phyloP scores from a whole-genome alignment of 2,797 vertebrate genomes.

The Champsocephalus gunnari region DNA sequence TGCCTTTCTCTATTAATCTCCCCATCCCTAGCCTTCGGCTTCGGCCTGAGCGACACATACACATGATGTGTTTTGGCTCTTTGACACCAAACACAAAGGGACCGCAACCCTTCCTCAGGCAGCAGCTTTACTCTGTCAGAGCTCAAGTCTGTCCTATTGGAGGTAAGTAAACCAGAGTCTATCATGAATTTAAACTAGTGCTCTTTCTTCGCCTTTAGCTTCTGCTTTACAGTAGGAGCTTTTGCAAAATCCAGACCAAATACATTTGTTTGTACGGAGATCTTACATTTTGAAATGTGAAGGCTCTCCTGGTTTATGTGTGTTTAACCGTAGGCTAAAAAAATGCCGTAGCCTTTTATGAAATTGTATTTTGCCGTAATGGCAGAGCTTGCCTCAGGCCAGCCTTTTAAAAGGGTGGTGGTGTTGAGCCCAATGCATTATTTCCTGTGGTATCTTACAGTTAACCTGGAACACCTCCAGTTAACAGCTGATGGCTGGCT shows the following conservation, averaged over 20 bases:
- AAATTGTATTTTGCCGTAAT: constrained; percentile 7
- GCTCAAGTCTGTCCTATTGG: constrained; percentile 6
- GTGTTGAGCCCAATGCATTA: constrained; percentile 2
- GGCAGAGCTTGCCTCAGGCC: constrained; percentile 20
- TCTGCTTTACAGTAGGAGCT: not conserved
- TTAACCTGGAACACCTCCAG: constrained; percentile 36
- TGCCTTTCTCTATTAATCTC: not conserved
- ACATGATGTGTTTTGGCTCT: not conserved
- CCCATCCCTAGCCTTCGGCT: not conserved
- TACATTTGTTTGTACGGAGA: not conserved
- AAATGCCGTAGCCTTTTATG: not conserved
- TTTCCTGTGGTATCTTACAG: constrained; percentile 29
- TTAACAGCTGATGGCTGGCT: constrained; percentile 19
- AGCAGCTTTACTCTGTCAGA: constrained; percentile 26
- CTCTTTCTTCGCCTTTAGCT: constrained; percentile 3
- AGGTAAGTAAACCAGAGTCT: not conserved
- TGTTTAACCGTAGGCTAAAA: not conserved
- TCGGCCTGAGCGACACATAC: not conserved
- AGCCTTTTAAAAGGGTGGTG: constrained; percentile 5
- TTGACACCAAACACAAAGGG: constrained; percentile 6
- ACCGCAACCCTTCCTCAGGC: not conserved
- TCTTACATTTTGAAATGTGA: constrained; percentile 5
- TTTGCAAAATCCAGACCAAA: not conserved
- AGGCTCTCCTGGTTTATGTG: not conserved
- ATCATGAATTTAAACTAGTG: constrained; percentile 32